Percentiles rank a stretch among this genome's conserved stretches.
Conservation (phyloP, 2,888 invertebrate species). For the Dolichopus griseipennis region DNA sequence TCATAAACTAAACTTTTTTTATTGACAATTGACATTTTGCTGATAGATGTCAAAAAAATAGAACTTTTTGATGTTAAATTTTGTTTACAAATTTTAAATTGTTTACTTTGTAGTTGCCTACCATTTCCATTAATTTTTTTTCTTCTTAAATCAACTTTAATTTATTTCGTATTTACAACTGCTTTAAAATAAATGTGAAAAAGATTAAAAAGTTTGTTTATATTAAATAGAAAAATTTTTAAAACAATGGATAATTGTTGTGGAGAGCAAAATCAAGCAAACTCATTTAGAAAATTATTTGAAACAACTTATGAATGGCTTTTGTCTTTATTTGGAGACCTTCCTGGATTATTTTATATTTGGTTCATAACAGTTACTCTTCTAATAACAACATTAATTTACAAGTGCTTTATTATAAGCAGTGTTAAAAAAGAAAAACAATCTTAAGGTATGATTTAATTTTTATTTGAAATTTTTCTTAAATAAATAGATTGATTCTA, state of each 20-base stretch:
- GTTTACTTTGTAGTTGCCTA: too few species aligned
- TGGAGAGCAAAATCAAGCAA: background rate
- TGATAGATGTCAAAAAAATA: too few species aligned
- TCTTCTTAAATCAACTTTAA: too few species aligned
- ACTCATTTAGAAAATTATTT: background rate
- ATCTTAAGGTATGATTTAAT: background rate
- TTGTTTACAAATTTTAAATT: too few species aligned
- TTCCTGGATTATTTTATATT: background rate
- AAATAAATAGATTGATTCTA: too few species aligned
- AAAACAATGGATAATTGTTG: conserved; percentile 10
- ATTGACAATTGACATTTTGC: too few species aligned
- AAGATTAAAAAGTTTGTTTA: background rate
- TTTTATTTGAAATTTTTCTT: too few species aligned
- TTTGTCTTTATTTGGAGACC: background rate
- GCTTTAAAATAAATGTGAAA: background rate
- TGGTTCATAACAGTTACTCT: background rate
- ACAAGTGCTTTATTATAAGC: background rate
- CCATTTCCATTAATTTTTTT: too few species aligned
- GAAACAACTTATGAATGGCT: background rate
- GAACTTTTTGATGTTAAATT: too few species aligned
- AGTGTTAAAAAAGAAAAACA: conserved; percentile 1
- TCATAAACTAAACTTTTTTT: too few species aligned
- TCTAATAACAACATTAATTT: background rate
- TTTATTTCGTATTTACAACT: too few species aligned
- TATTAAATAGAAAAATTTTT: background rate